Conservation (phyloP, 2,113 vertebrate genomes). For the Salminus brasiliensis region DNA sequence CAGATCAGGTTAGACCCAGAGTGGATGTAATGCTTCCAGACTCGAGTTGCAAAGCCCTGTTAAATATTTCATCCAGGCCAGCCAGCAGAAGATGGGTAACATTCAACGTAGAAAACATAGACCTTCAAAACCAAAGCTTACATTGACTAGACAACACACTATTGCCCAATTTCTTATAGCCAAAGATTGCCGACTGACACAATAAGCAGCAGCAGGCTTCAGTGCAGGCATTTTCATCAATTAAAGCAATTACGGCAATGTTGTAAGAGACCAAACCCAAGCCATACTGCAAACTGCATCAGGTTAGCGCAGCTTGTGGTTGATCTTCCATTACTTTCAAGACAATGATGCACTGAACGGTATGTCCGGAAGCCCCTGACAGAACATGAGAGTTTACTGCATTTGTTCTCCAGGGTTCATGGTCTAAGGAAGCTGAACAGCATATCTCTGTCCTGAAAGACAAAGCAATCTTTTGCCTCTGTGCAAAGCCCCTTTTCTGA, state of each 20-base stretch:
- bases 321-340: constrained; percentile 9
- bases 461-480: neutral
- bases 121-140: neutral
- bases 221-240: too few species aligned
- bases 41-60: constrained; percentile 61
- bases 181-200: too few species aligned
- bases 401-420: constrained; percentile 5
- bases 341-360: neutral
- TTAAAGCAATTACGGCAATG: too few species aligned
- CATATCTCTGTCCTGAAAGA: neutral
- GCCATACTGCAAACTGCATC: neutral
- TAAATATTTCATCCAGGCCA: constrained; percentile 73
- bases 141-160: neutral
- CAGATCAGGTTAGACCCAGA: constrained; percentile 25
- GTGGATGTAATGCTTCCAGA: constrained; percentile 53
- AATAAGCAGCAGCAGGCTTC: too few species aligned
- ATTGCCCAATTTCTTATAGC: neutral
- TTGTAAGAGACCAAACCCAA: neutral
- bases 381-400: constrained; percentile 3
- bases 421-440: constrained; percentile 38
- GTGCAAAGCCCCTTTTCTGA: neutral
- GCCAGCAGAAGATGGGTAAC: constrained; percentile 12
- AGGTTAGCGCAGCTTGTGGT: too few species aligned
- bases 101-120: neutral
- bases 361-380: neutral